Evolutionary conservation across 2,113 vertebrate genomes (phyloP).

Genomic region (Sciurus niger): DNA sequence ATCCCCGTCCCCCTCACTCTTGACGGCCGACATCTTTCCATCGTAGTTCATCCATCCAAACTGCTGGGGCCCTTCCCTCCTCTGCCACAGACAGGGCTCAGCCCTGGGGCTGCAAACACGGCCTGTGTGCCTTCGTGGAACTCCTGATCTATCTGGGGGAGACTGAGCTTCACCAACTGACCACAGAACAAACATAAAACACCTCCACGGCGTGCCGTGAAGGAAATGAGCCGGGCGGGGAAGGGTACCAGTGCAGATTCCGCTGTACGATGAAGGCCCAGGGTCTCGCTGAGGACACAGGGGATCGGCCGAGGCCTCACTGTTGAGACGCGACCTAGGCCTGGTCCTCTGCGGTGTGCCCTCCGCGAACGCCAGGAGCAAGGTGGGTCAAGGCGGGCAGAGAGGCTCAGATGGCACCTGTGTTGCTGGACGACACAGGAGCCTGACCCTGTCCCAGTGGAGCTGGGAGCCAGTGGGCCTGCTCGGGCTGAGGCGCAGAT

Average conservation of each 20-base stretch:
- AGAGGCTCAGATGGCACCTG: not conserved
- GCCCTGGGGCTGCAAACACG: not conserved
- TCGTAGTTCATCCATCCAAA: not conserved
- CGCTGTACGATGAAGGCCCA: not conserved
- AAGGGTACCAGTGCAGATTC: not conserved
- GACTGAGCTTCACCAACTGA: not conserved
- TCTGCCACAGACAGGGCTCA: not conserved
- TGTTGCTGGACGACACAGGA: not conserved
- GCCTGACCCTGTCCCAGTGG: accelerated
- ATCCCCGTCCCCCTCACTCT: not conserved
- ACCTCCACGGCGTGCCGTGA: not conserved
- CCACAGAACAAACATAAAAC: not conserved
- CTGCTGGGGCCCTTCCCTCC: not conserved
- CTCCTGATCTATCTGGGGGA: not conserved
- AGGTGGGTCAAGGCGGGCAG: not conserved
- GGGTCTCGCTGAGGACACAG: not conserved
- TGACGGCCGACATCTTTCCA: not conserved
- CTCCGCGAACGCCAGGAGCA: not conserved
- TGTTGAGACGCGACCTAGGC: too few species aligned
- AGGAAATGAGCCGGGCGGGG: not conserved
- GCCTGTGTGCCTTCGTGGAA: not conserved
- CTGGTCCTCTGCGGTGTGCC: not conserved
- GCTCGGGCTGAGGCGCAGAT: not conserved
- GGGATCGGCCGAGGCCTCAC: not conserved
- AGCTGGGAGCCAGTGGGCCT: not conserved